Percentiles rank a stretch among this genome's conserved stretches.
phyloP scores from a whole-genome alignment of 2,888 invertebrate genomes.

The Philopedon plagiatum region DNA sequence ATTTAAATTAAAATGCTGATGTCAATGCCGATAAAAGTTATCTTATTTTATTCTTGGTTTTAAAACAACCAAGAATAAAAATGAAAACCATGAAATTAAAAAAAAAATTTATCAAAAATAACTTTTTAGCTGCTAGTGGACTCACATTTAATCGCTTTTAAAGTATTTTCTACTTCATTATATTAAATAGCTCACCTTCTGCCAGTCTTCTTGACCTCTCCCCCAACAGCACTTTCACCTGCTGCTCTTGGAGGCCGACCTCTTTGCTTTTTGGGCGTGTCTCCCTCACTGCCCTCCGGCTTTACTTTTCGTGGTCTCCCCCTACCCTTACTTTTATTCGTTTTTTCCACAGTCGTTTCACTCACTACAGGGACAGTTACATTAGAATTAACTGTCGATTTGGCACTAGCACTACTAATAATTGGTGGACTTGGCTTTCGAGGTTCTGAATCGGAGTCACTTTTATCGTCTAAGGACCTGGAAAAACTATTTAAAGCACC shows the following conservation, averaged over 20 bases:
- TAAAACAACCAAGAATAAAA: no score
- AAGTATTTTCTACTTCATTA: no score
- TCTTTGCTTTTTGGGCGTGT: conserved; percentile 50
- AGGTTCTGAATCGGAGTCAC: conserved; percentile 41
- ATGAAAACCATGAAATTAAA: no score
- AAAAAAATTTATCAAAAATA: not conserved
- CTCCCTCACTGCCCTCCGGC: conserved; percentile 46
- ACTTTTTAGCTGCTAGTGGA: not conserved
- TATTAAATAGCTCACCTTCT: conserved; percentile 56
- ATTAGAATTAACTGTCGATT: conserved; percentile 13
- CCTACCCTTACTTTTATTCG: conserved; percentile 46
- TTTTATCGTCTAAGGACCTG: conserved; percentile 24
- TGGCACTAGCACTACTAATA: conserved; percentile 7
- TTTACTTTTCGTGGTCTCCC: conserved; percentile 55
- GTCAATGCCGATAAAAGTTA: no score
- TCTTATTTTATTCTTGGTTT: no score
- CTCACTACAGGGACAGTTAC: not conserved
- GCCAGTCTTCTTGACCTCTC: conserved; percentile 52
- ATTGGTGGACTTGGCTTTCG: not conserved
- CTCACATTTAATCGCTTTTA: no score
- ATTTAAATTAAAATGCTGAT: no score
- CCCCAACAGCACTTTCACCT: conserved; percentile 54
- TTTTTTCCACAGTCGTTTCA: conserved; percentile 60
- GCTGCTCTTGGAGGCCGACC: conserved; percentile 60
- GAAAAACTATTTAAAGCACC: conserved; percentile 16